Conservation (phyloP, 2,797 vertebrate genomes). For the Sebastes hubbsi region DNA sequence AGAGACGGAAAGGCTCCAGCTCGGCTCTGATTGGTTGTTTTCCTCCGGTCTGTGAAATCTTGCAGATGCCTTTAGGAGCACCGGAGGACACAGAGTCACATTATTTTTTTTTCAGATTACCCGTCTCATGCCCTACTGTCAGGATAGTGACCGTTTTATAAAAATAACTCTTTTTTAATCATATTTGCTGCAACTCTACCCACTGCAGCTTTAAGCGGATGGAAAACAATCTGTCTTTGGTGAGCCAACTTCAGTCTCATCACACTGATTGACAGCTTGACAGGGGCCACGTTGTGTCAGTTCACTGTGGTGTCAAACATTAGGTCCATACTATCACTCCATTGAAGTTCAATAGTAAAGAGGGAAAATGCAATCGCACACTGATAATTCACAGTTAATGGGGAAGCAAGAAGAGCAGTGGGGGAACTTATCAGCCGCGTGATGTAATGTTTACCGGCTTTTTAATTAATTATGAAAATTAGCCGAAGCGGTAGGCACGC, state of each 20-base stretch:
- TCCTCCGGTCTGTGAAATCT: no score
- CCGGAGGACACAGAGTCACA: no score
- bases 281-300: slow-evolving; percentile 35
- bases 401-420: slow-evolving; percentile 67
- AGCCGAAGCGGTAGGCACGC: slow-evolving; percentile 66
- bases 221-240: slow-evolving; percentile 5
- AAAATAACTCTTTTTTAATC: no score
- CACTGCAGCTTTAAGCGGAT: background rate
- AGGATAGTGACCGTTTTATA: no score
- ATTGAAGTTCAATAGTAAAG: slow-evolving; percentile 52
- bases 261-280: slow-evolving; percentile 63
- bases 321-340: slow-evolving; percentile 36
- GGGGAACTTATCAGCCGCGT: slow-evolving; percentile 72
- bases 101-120: no score
- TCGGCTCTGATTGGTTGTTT: no score
- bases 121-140: no score
- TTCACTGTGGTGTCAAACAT: slow-evolving; percentile 37
- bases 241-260: slow-evolving; percentile 41
- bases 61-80: rapidly evolving
- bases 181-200: rapidly evolving
- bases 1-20: no score
- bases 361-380: slow-evolving; percentile 37
- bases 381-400: slow-evolving; percentile 69
- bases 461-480: slow-evolving; percentile 85
- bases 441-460: slow-evolving; percentile 80